Evolutionary conservation across 2,113 vertebrate genomes (phyloP).

Genomic region (Festucalex cinctus): DNA sequence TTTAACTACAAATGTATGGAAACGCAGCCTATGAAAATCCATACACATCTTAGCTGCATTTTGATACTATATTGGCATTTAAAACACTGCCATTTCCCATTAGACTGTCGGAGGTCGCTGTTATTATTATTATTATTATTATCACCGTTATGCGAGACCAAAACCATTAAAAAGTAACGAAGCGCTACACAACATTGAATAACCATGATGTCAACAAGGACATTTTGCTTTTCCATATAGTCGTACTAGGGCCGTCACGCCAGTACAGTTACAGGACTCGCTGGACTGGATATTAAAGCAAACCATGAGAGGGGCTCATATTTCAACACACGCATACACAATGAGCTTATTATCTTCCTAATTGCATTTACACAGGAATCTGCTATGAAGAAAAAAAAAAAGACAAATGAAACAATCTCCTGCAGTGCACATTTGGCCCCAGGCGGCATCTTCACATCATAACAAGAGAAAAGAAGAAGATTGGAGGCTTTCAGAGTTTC

Average conservation of each 20-base stretch:
- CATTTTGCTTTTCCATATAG: neutral
- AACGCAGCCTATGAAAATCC: too few species aligned
- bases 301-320: neutral
- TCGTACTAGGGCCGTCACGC: too few species aligned
- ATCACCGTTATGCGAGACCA: neutral
- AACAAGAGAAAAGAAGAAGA: neutral
- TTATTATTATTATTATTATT: too few species aligned
- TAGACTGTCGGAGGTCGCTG: too few species aligned
- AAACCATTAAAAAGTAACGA: neutral
- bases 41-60: too few species aligned
- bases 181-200: neutral
- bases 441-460: conserved; percentile 2
- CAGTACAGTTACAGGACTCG: neutral
- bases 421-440: neutral
- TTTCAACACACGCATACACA: neutral
- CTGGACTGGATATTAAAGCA: neutral
- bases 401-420: neutral
- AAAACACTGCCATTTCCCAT: too few species aligned
- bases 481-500: conserved; percentile 1
- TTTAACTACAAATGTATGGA: too few species aligned
- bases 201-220: neutral
- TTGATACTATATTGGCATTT: too few species aligned
- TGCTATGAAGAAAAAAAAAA: neutral
- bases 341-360: neutral
- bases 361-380: neutral